Conservation (phyloP, 53 echinoderm and acorn worm genomes). For the Echinometra lucunter region DNA sequence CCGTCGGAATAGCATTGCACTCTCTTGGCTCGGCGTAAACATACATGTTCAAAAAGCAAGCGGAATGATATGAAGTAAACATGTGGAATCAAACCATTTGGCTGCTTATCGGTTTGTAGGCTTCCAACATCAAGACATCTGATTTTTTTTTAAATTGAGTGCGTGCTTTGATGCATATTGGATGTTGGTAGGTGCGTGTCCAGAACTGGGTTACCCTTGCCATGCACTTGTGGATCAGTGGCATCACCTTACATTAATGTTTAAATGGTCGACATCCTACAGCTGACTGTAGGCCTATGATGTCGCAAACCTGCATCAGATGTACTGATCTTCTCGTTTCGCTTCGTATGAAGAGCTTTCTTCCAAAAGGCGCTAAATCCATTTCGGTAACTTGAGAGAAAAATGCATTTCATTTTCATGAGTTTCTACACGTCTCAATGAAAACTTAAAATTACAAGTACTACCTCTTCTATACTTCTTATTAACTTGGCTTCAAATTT, state of each 20-base stretch:
- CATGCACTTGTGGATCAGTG: not conserved
- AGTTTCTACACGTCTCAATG: no score
- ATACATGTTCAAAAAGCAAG: not conserved
- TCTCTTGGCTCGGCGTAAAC: not conserved
- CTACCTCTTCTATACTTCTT: no score
- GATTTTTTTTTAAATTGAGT: not conserved
- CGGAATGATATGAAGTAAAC: not conserved
- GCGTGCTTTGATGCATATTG: not conserved
- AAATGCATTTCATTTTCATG: no score
- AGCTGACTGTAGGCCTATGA: not conserved
- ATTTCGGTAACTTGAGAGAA: no score
- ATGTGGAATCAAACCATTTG: not conserved
- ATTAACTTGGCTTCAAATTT: no score
- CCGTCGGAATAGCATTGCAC: not conserved
- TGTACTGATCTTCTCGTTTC: not conserved
- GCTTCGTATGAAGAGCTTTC: no score
- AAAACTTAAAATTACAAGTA: no score
- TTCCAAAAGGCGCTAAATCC: no score
- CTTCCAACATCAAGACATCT: not conserved
- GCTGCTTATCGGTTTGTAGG: not conserved
- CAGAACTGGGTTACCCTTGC: not conserved
- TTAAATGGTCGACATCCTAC: not conserved
- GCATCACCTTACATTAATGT: slow-evolving; percentile 13
- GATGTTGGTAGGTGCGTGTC: not conserved
- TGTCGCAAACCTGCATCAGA: not conserved